Conservation (phyloP, 2,113 vertebrate genomes). For the Gorsachius goisagi region DNA sequence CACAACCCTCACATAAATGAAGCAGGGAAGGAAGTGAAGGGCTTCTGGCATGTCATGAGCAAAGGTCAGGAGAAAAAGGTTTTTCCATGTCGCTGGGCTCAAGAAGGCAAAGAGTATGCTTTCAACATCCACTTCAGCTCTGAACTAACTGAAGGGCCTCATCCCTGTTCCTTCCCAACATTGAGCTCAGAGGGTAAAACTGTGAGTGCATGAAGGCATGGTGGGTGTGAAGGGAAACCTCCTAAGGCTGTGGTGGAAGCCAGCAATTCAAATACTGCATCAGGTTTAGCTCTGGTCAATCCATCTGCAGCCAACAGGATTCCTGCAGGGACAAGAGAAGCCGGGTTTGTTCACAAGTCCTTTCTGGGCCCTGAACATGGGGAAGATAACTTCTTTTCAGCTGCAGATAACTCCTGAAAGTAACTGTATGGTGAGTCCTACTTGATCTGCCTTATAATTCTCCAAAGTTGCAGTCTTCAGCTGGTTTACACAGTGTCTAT, state of each 20-base stretch:
- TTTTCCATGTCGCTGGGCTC: neutral
- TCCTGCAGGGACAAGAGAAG: neutral
- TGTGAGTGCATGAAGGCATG: neutral
- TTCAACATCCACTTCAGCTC: neutral
- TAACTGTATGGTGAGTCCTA: neutral
- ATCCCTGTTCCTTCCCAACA: neutral
- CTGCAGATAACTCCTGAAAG: neutral
- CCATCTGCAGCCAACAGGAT: neutral
- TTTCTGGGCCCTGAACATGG: neutral
- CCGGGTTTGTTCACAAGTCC: neutral
- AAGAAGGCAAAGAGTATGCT: neutral
- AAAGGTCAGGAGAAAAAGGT: neutral
- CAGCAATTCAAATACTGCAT: neutral
- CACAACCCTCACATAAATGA: neutral
- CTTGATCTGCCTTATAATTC: neutral
- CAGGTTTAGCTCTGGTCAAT: neutral
- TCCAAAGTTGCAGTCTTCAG: neutral
- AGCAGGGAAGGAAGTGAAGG: fast-evolving
- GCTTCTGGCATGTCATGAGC: neutral
- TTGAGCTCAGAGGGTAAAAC: neutral
- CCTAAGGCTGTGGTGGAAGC: neutral
- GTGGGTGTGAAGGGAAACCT: neutral
- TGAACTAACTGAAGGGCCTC: neutral
- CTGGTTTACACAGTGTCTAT: neutral
- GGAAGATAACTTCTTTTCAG: neutral